A percentile compares a stretch with the other conserved stretches of the same genome.
Evolutionary conservation across 2,113 vertebrate genomes (phyloP).

Genomic region (Pelodiscus sinensis): DNA sequence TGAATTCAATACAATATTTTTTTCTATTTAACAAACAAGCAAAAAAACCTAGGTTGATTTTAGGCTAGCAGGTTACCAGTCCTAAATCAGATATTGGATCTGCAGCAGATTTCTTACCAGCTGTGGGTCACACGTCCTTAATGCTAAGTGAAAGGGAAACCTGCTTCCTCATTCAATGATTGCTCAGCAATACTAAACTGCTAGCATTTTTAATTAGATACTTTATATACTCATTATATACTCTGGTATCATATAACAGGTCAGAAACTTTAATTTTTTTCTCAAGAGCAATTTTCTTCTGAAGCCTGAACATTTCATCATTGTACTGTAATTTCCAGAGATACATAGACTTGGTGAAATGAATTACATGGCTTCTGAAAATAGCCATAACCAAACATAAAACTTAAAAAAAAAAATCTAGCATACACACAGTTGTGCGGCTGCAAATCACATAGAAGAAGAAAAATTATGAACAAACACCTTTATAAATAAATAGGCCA

Average conservation of each 20-base stretch:
- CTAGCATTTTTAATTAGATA: constrained; percentile 76
- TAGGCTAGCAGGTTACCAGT: constrained; percentile 7
- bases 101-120: constrained; percentile 56
- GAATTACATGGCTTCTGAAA: constrained; percentile 51
- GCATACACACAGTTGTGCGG: neutral
- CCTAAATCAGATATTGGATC: constrained; percentile 66
- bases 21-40: constrained; percentile 62
- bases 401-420: neutral
- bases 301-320: constrained; percentile 61
- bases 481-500: constrained; percentile 2
- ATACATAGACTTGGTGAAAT: constrained; percentile 48
- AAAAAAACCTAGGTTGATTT: constrained; percentile 43
- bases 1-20: constrained; percentile 53
- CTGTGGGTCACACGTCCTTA: constrained; percentile 70
- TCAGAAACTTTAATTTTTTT: constrained; percentile 69
- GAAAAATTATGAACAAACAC: constrained; percentile 11
- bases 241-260: constrained; percentile 58
- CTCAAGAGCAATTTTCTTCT: constrained; percentile 62
- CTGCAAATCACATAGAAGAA: neutral
- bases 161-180: constrained; percentile 73
- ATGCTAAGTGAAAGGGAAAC: constrained; percentile 73
- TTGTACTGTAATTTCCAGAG: constrained; percentile 58
- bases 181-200: constrained; percentile 75
- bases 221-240: constrained; percentile 76
- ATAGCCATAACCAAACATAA: constrained; percentile 28